Evolutionary conservation across 2,888 invertebrate genomes (phyloP), one percentile per base, ranked within the genome.

Genomic region (Drosophila hamatofila): DNA sequence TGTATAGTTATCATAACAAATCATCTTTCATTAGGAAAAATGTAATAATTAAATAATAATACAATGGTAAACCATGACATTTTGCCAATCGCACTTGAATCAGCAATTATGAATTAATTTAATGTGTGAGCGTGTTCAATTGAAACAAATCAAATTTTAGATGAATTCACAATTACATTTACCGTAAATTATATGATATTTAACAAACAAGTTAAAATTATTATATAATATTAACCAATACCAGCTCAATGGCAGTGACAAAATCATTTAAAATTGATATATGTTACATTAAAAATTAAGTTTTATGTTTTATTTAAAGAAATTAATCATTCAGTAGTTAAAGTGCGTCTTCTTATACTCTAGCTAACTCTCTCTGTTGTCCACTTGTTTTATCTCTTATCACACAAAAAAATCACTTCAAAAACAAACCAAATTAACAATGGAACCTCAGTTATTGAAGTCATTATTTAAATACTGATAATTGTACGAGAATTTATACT

Each of bases 21-120:
- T 18, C 12, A 30, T 49, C 49, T 30, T 8, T n/a, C n/a, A 33
- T 49, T 33, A 33, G 3, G 14, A 23, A 25, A 37, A 30, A 49
- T 62, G 11, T 6, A 2, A 12, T 16, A 33, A 57, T 60, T 52
- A 39, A 58, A 18, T 46, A 39, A 44, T 27, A 27, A 25, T n/a
- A 12, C 30, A 25, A 39, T 35, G 33, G 39, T 35, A 23, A 16
- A 46, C 48, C 33, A 57, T 41, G 30, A 23, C n/a, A 23, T 39
- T 5, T 2, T 11, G 3, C n/a, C 25, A 57, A 23, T 16, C 6
- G 42, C n/a, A 1, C n/a, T 62, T 64, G 48, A 33, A 44, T 52
- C 44, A 35, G 35, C 41, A 55, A 64, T 73, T 65, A 65, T 49
- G 42, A 14, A 62, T 21, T 30, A 14, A 33, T 62, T 60, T 37